These are phyloP conservation scores for Nomada fabriciana DNA, from an alignment of 2,888 invertebrate species.

Conservation along the genomic window DNA sequence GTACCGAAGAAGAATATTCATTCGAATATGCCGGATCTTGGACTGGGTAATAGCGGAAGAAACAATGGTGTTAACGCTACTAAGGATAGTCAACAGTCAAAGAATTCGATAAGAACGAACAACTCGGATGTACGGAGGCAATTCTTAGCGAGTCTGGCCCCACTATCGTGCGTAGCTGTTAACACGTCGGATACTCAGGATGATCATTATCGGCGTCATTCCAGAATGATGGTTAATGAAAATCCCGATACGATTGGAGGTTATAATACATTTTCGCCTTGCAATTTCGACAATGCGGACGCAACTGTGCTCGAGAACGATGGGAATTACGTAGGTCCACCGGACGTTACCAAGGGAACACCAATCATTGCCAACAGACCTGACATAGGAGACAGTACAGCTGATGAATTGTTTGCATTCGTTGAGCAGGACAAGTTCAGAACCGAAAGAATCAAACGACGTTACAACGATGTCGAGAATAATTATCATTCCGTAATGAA, in stretches of 20 bases:
- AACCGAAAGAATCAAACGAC: slow-evolving; percentile 92
- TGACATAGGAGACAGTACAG: slow-evolving; percentile 71
- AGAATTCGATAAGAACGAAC: slow-evolving; percentile 83
- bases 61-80: slow-evolving; percentile 22
- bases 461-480: slow-evolving; percentile 84
- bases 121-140: slow-evolving; percentile 89
- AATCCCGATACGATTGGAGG: slow-evolving; percentile 87
- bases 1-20: slow-evolving; percentile 85
- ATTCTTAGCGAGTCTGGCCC: slow-evolving; percentile 92
- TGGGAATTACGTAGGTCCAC: slow-evolving; percentile 85
- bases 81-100: slow-evolving; percentile 78
- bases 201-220: slow-evolving; percentile 87
- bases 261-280: slow-evolving; percentile 87
- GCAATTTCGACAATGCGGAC: slow-evolving; percentile 88
- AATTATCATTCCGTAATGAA: slow-evolving; percentile 16
- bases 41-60: slow-evolving; percentile 64
- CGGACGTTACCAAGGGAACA: slow-evolving; percentile 92
- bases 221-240: slow-evolving; percentile 78
- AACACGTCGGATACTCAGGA: slow-evolving; percentile 86
- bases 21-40: slow-evolving; percentile 74
- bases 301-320: slow-evolving; percentile 85
- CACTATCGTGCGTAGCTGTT: slow-evolving; percentile 90
- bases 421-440: slow-evolving; percentile 93
- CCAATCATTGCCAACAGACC: slow-evolving; percentile 84
- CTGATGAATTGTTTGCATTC: slow-evolving; percentile 92